Conservation (phyloP, 2,797 vertebrate species). For the Crocidura indochinensis region DNA sequence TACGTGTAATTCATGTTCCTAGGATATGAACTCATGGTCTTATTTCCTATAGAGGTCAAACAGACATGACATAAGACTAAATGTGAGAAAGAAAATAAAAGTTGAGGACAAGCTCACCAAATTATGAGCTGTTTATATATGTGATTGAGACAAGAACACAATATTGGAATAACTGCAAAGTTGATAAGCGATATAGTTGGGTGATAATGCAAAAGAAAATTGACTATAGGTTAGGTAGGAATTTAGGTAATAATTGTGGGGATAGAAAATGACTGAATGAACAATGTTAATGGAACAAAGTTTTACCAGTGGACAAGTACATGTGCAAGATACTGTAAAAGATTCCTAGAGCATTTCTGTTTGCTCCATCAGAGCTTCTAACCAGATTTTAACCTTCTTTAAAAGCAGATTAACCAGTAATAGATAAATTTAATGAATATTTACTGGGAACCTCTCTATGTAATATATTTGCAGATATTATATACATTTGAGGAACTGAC, state of each 20-base stretch:
- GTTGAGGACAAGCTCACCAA: too few species aligned
- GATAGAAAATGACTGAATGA: too few species aligned
- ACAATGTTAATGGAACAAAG: too few species aligned
- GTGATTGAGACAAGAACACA: background rate
- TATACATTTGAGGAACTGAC: constrained; percentile 44
- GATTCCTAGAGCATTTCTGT: background rate
- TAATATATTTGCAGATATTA: constrained; percentile 12
- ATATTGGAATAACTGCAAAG: background rate
- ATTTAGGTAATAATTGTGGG: background rate
- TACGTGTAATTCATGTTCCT: background rate
- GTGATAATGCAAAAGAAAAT: background rate
- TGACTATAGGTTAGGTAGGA: background rate
- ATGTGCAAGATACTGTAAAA: background rate
- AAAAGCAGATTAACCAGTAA: constrained; percentile 62
- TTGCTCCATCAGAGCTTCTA: background rate
- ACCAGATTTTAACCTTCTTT: constrained; percentile 34
- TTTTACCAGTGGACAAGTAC: too few species aligned
- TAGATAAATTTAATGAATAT: constrained; percentile 63
- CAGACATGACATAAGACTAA: background rate
- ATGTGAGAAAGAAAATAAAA: too few species aligned
- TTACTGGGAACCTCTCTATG: constrained; percentile 39
- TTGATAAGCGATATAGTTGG: background rate
- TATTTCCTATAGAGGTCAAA: constrained; percentile 26
- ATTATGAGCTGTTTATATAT: background rate
- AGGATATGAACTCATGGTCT: background rate